These are phyloP conservation scores for Mico argentatus DNA, from an alignment of 2,797 vertebrate genomes.

Conservation along the genomic window DNA sequence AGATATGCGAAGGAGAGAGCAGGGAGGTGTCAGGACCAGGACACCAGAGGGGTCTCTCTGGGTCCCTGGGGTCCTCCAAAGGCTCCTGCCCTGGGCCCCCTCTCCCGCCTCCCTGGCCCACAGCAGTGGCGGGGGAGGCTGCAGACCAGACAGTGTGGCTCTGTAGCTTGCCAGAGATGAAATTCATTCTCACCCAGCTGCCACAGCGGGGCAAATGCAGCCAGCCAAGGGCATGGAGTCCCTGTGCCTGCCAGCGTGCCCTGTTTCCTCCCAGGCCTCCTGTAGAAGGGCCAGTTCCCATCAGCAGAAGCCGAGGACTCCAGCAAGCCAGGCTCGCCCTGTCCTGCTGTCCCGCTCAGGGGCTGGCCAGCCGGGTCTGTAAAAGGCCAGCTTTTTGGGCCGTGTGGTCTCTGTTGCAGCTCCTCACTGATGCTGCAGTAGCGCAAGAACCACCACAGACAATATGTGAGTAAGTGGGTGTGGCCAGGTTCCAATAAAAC, in stretches of 20 bases:
- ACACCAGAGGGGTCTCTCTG: neutral
- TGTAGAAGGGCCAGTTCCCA: accelerated
- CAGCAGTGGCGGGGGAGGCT: neutral
- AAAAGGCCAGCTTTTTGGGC: neutral
- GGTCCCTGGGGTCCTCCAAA: neutral
- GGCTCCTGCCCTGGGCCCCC: neutral
- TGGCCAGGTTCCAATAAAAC: neutral
- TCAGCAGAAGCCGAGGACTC: neutral
- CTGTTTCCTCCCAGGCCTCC: neutral
- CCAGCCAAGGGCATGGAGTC: constrained; percentile 51
- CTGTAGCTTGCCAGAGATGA: constrained; percentile 51
- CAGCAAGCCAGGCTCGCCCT: accelerated
- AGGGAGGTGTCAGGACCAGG: neutral
- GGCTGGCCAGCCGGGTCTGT: neutral
- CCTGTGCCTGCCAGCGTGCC: neutral
- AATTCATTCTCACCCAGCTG: constrained; percentile 47
- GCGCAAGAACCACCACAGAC: accelerated
- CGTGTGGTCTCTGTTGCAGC: accelerated
- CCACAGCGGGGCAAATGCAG: neutral
- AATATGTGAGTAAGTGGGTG: accelerated
- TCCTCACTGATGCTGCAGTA: accelerated
- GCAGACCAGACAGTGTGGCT: constrained; percentile 43
- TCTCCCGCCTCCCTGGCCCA: neutral
- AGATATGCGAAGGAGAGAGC: neutral
- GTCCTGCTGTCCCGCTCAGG: neutral